phyloP scores from a whole-genome alignment of 2,888 invertebrate species.

The Mycalesis mineus region DNA sequence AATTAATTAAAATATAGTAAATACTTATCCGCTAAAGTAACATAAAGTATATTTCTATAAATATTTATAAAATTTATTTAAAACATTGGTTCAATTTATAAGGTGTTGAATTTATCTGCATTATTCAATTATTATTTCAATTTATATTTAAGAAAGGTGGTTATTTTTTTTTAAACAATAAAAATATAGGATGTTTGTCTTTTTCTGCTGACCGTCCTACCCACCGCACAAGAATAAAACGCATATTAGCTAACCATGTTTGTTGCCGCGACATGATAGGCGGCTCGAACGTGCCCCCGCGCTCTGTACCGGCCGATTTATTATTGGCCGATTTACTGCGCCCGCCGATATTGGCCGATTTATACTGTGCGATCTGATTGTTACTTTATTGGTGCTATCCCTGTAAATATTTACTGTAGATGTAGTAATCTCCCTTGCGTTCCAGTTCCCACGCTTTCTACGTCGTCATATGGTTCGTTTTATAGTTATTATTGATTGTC shows the following conservation, averaged over 20 bases:
- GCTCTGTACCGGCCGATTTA: constrained; percentile 20
- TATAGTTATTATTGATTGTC: too few species aligned
- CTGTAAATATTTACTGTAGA: too few species aligned
- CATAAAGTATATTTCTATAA: too few species aligned
- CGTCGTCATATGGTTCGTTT: too few species aligned
- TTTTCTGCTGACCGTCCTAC: constrained; percentile 45
- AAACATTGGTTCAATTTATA: too few species aligned
- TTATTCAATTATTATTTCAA: too few species aligned
- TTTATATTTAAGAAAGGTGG: not conserved
- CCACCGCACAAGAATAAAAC: constrained; percentile 65
- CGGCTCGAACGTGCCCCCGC: constrained; percentile 31
- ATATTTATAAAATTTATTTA: too few species aligned
- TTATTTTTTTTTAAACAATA: not conserved
- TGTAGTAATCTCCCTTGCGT: too few species aligned
- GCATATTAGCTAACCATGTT: constrained; percentile 74
- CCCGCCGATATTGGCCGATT: constrained; percentile 30
- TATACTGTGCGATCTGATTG: constrained; percentile 15
- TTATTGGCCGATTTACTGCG: constrained; percentile 30
- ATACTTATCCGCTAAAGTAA: too few species aligned
- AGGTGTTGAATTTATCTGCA: too few species aligned
- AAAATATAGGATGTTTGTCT: not conserved
- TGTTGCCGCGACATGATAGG: constrained; percentile 71
- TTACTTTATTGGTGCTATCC: not conserved
- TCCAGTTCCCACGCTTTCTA: too few species aligned
- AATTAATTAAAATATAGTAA: too few species aligned